A percentile compares a stretch with the other conserved stretches of the same genome.
These are phyloP conservation scores for Lethenteron reissneri DNA, from an alignment of 2,113 vertebrate species.

Conservation along the genomic window DNA sequence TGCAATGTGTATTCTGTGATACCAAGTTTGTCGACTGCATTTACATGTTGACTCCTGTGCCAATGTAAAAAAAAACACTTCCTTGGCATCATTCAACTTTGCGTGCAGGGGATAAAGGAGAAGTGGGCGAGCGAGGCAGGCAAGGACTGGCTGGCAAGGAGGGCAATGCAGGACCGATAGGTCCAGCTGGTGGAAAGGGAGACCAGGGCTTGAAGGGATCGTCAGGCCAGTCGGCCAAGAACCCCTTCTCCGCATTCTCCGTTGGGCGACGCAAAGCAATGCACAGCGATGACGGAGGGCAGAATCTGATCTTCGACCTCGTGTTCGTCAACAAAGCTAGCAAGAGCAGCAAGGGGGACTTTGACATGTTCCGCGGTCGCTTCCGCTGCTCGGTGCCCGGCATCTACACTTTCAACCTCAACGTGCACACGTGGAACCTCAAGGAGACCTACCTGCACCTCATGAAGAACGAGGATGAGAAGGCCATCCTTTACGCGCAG, in stretches of 20 bases:
- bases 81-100: no score
- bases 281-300: not conserved
- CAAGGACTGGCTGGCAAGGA: not conserved
- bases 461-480: not conserved
- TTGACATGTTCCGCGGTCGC: conserved; percentile 7
- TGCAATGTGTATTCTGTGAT: no score
- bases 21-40: no score
- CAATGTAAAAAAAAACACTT: no score
- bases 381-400: conserved; percentile 5
- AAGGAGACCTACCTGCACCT: conserved; percentile 9
- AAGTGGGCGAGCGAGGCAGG: conserved; percentile 3
- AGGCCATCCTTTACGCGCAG: conserved; percentile 8
- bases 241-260: conserved; percentile 3
- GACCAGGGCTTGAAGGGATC: not conserved
- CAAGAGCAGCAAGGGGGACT: not conserved
- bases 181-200: conserved; percentile 1
- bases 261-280: conserved; percentile 5
- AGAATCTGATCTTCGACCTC: conserved; percentile 1
- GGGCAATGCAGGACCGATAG: not conserved
- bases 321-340: conserved; percentile 5
- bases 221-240: conserved; percentile 1
- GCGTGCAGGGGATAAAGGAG: conserved; percentile 5
- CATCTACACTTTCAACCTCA: conserved; percentile 7
- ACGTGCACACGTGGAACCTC: conserved; percentile 9
- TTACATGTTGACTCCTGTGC: no score